Evolutionary conservation across 2,797 vertebrate genomes (phyloP), one percentile per base, ranked within the genome.

Genomic region (Tarsius wallacei): DNA sequence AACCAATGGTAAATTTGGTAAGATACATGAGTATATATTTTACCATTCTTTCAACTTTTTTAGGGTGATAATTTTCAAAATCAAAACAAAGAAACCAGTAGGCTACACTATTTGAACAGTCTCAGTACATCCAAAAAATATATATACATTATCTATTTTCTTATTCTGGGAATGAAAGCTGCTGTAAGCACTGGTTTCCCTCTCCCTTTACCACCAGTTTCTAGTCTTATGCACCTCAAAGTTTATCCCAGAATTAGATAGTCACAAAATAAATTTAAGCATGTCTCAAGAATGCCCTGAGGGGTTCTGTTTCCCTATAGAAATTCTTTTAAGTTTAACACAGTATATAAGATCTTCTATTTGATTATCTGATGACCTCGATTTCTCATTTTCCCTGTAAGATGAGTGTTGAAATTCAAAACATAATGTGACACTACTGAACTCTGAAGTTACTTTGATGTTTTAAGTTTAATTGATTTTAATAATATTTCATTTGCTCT

Each of bases 351-450:
- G 33, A 66, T 28, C 28, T 47, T 73, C 26, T 68, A 81, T 81
- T 76, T 76, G 17, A 90, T 83, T 28, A 59, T 71, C 24, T 61
- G 42, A 61, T 88, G 74, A 83, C 42, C 77, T 59, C 66, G 16
- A 73, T 87, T 80, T 80, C 28, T 92, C n/a, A 66, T 28, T 64
- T 61, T 64, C 68, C 16, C 24, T 87, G 83, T 90, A 64, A 94
- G 94, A 92, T 82, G 63, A 95, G 36, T 33, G 47, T 17, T 93
- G n/a, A 96, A 82, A 94, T 96, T 91, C 26, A 33, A 93, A 93
- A 33, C 19, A 83, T 82, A 87, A 64, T 12, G 4, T 74, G 57
- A 53, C 7, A 53, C 24, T 66, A 74, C 5, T 86, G 68, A 95
- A 93, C 21, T 95, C 90, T 90, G 49, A 95, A 92, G 94, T 90